A percentile compares a stretch with the other conserved stretches of the same genome.
Conservation (phyloP, 2,888 invertebrate species). For the Salticus scenicus region DNA sequence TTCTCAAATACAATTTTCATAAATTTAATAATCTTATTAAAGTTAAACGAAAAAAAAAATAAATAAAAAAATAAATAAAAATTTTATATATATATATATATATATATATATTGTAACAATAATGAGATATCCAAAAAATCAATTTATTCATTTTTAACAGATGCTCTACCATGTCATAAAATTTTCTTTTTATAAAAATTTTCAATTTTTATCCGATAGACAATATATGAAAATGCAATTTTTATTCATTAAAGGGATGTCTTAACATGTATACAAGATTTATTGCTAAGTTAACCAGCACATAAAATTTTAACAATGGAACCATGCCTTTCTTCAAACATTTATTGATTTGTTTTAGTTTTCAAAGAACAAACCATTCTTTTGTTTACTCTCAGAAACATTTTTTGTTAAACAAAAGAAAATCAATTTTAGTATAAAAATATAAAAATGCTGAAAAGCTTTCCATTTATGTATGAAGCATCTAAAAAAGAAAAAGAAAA, state of each 20-base stretch:
- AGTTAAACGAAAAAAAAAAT: too few relatives aligned
- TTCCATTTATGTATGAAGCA: neutral
- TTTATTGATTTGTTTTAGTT: neutral
- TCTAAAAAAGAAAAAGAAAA: neutral
- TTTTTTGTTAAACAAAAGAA: neutral
- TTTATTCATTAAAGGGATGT: too few relatives aligned
- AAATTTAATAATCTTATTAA: too few relatives aligned
- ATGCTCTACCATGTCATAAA: too few relatives aligned
- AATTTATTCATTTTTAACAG: too few relatives aligned
- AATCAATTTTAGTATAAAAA: neutral
- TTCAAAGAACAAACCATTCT: neutral
- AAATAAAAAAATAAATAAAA: too few relatives aligned
- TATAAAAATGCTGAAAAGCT: neutral
- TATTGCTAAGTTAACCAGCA: neutral
- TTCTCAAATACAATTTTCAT: too few relatives aligned
- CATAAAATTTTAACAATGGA: neutral
- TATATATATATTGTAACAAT: constrained; percentile 8
- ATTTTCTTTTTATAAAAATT: too few relatives aligned
- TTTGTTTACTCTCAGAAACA: neutral
- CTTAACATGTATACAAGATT: too few relatives aligned
- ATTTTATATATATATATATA: constrained; percentile 1
- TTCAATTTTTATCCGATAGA: too few relatives aligned
- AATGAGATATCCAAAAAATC: too few relatives aligned
- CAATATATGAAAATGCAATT: too few relatives aligned
- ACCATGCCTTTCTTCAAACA: neutral